These are phyloP conservation scores for Tokudaia muenninki DNA, from an alignment of 2,797 vertebrate genomes.

Conservation along the genomic window DNA sequence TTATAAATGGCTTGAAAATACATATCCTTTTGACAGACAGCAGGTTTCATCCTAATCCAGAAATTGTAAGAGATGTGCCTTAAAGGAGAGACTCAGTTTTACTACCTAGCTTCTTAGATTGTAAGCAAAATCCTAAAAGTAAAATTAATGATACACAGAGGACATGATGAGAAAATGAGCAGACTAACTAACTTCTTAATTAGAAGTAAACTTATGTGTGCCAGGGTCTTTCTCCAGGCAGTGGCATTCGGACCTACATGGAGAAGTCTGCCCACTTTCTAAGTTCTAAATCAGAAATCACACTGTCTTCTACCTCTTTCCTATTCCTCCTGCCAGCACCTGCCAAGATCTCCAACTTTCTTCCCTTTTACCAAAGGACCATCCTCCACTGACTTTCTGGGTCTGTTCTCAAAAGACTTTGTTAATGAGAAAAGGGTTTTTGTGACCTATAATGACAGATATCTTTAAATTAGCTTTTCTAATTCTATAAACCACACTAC, in stretches of 20 bases:
- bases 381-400: background rate
- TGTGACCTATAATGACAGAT: background rate
- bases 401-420: background rate
- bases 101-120: background rate
- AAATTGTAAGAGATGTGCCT: background rate
- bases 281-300: background rate
- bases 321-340: background rate
- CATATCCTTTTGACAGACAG: background rate
- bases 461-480: background rate
- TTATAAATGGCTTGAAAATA: background rate
- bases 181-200: background rate
- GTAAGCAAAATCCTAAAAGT: background rate
- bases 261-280: background rate
- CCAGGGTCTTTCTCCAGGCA: background rate
- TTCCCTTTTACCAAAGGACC: background rate
- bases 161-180: background rate
- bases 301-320: background rate
- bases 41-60: background rate
- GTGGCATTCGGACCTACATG: background rate
- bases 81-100: background rate
- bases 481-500: background rate
- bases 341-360: background rate
- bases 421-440: background rate
- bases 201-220: background rate
- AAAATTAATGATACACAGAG: background rate